Conservation (phyloP, 2,888 invertebrate species). For the Lymantria monacha region DNA sequence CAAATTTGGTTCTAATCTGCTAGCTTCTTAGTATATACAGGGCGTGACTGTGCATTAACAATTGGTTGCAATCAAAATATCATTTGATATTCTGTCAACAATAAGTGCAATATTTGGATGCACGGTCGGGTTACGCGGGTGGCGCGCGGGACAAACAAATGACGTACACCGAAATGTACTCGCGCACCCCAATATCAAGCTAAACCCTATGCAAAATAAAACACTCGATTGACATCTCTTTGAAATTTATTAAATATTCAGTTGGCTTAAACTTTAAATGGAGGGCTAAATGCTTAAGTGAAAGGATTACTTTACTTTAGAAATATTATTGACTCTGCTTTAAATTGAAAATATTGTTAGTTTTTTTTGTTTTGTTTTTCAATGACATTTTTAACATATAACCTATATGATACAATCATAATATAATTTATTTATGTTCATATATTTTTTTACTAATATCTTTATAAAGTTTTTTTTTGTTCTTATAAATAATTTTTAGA, state of each 20-base stretch:
- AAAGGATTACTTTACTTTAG: conserved; percentile 63
- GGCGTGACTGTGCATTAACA: conserved; percentile 15
- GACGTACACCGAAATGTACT: conserved; percentile 81
- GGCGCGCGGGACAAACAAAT: conserved; percentile 69
- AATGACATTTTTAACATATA: too few relatives aligned
- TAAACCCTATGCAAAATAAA: conserved; percentile 82
- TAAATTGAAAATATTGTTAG: neutral
- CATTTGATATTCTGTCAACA: conserved; percentile 74
- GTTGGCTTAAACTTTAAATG: conserved; percentile 71
- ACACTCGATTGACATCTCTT: conserved; percentile 80
- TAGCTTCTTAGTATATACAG: neutral
- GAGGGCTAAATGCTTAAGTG: conserved; percentile 75
- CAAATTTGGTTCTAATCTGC: too few relatives aligned
- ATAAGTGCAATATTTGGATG: conserved; percentile 60
- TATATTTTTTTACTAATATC: neutral
- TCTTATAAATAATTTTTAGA: neutral
- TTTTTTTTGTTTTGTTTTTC: too few relatives aligned
- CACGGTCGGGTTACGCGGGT: conserved; percentile 28
- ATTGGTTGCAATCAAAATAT: conserved; percentile 57
- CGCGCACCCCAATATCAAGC: conserved; percentile 63
- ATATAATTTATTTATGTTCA: too few relatives aligned
- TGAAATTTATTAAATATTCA: conserved; percentile 82
- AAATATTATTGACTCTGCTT: conserved; percentile 25
- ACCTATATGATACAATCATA: too few relatives aligned
- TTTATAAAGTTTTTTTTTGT: neutral